Evolutionary conservation across 2,888 invertebrate genomes (phyloP).

Genomic region (Smittia sp.): DNA sequence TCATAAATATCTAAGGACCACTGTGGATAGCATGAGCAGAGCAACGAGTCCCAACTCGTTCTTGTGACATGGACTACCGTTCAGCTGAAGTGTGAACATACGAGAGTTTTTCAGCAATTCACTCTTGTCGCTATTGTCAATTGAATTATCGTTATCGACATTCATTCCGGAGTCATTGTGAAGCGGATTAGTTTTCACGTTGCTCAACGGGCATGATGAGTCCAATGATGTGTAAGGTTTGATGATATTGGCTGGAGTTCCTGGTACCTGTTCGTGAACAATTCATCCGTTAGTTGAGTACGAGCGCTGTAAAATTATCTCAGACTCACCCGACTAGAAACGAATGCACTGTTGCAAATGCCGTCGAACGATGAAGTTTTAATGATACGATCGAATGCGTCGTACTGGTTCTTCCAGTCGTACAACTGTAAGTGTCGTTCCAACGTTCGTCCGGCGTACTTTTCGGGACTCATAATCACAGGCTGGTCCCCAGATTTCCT

Average conservation of each 20-base stretch:
- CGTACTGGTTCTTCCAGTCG: constrained; percentile 65
- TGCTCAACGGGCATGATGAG: constrained; percentile 18
- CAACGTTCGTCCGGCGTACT: constrained; percentile 66
- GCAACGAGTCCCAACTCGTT: background rate
- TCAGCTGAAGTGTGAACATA: background rate
- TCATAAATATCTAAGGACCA: background rate
- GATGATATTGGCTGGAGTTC: constrained; percentile 32
- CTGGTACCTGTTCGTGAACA: constrained; percentile 16
- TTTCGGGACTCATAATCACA: constrained; percentile 54
- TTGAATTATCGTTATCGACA: constrained; percentile 13
- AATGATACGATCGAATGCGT: constrained; percentile 29
- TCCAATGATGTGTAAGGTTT: constrained; percentile 32
- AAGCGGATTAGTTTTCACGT: constrained; percentile 35
- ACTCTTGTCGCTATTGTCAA: background rate
- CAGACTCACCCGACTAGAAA: constrained; percentile 39
- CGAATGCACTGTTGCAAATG: constrained; percentile 36
- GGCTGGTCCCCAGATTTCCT: constrained; percentile 38
- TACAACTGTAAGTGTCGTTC: constrained; percentile 66
- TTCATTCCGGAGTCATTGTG: constrained; percentile 18
- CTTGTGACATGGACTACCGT: background rate
- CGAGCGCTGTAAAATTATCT: no score
- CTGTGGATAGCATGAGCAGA: background rate
- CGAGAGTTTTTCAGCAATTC: constrained; percentile 7
- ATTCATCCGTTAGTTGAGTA: no score
- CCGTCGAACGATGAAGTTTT: constrained; percentile 32